Conservation (phyloP, 64 coral and sea anemone species). For the Montipora cactus region DNA sequence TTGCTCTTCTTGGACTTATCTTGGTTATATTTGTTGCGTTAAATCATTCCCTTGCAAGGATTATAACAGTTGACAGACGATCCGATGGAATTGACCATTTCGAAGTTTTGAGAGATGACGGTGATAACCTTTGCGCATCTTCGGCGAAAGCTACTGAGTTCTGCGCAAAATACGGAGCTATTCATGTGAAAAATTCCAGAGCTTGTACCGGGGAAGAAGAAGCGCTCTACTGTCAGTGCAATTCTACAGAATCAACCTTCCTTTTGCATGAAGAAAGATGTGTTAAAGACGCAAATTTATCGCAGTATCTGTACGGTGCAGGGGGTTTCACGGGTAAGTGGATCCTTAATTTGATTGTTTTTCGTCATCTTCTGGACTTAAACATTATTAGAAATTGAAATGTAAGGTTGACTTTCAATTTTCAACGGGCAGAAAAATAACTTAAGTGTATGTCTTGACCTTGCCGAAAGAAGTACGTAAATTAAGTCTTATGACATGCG, state of each 20-base stretch:
- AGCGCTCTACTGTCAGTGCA: slow-evolving; percentile 7
- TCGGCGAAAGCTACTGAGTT: not conserved
- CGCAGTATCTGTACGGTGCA: not conserved
- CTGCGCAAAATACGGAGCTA: slow-evolving; percentile 3
- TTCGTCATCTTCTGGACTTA: not conserved
- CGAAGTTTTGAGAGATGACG: not conserved
- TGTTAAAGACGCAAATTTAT: not conserved
- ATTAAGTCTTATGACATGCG: not conserved
- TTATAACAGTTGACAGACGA: not conserved
- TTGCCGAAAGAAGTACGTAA: too few relatives aligned
- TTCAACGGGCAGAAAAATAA: not conserved
- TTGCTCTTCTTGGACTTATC: not conserved
- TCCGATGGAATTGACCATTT: not conserved
- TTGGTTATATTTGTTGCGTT: not conserved
- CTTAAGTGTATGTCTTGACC: not conserved
- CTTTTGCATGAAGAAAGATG: slow-evolving; percentile 17
- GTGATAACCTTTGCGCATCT: not conserved
- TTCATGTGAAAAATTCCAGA: not conserved
- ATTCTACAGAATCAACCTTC: slow-evolving; percentile 23
- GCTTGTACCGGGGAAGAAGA: not conserved
- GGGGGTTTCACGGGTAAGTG: not conserved
- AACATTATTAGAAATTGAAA: not conserved
- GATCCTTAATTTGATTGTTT: not conserved
- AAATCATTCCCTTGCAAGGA: not conserved
- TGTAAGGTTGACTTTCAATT: not conserved